phyloP scores from a whole-genome alignment of 2,113 vertebrate species.

The Leptosomus discolor region DNA sequence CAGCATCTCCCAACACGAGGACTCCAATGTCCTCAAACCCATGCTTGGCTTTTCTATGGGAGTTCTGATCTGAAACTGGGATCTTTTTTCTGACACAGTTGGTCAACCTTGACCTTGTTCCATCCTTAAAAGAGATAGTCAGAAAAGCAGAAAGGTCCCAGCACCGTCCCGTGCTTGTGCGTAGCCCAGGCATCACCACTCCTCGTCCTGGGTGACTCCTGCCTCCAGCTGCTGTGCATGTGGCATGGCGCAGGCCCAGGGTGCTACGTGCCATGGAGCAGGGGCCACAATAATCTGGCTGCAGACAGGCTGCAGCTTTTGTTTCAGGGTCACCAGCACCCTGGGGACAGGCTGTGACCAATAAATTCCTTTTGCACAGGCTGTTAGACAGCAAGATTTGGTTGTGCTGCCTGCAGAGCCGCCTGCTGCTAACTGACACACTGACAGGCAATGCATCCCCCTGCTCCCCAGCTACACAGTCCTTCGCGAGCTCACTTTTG shows the following conservation, averaged over 20 bases:
- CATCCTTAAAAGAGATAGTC: background rate
- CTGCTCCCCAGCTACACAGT: accelerated
- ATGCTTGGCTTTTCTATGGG: background rate
- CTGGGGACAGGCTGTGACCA: background rate
- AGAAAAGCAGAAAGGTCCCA: background rate
- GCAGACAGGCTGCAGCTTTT: background rate
- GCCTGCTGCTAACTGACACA: background rate
- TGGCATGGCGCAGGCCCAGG: background rate
- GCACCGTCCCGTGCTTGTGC: background rate
- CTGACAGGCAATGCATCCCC: accelerated
- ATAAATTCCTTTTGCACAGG: background rate
- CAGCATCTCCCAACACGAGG: background rate
- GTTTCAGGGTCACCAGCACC: background rate
- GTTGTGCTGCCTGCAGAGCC: background rate
- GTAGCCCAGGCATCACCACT: accelerated
- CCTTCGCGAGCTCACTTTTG: accelerated
- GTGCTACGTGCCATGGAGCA: background rate
- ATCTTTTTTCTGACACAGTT: background rate
- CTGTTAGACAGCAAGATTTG: background rate
- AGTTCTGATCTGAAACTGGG: background rate
- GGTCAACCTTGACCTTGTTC: background rate
- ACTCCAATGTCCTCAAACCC: background rate
- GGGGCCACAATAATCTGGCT: background rate
- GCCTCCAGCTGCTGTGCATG: background rate
- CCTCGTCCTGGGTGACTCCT: background rate